Evolutionary conservation across 2,888 invertebrate genomes (phyloP), one percentile per base, ranked within the genome.

Genomic region (Anticlea derivata): DNA sequence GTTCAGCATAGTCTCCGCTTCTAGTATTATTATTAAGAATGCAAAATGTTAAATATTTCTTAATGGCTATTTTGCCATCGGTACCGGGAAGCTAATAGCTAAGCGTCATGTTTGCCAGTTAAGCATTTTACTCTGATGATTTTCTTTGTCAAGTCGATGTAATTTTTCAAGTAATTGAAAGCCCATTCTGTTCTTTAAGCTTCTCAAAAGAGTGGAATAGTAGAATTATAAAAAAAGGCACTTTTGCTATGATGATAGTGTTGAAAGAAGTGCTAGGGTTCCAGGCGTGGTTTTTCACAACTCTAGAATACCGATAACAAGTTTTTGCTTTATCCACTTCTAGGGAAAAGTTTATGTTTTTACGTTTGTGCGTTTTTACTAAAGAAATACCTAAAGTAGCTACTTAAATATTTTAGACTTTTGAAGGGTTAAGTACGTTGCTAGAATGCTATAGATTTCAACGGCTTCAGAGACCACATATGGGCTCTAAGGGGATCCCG

Each of bases 91-190:
- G 23, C 38, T 47, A 52, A 47, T 52, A 33, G 10, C 23, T 2
- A 47, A 43, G 52, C 47, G 52, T 52, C 38, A 52, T 11, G 29
- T 52, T 52, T 41, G 37, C 31, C 51, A 47, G 41, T 37, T 51
- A 11, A n/a, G 29, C 20, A 27, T 20, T 22, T 30, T n/a, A 10
- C 37, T 47, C 38, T 27, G 31, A 30, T 24, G 29, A n/a, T 23
- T 39, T 45, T 29, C 12, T 41, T 35, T 23, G 7, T 31, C 33
- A 26, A 26, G 12, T 20, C 26, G 27, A 29, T 7, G 31, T 37
- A 41, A 51, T 37, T 51, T 37, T 24, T 46, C 13, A 44, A 33
- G 27, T 39, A 22, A 30, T 31, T 31, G 23, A 8, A 10, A 17
- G n/a, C 26, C 12, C 33, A 33, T 45, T 38, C 7, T 1, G 31